Evolutionary conservation across 1,140 invertebrate genomes (phyloP), one percentile per base, ranked within the genome.

Genomic region (Sarcophaga bullata): DNA sequence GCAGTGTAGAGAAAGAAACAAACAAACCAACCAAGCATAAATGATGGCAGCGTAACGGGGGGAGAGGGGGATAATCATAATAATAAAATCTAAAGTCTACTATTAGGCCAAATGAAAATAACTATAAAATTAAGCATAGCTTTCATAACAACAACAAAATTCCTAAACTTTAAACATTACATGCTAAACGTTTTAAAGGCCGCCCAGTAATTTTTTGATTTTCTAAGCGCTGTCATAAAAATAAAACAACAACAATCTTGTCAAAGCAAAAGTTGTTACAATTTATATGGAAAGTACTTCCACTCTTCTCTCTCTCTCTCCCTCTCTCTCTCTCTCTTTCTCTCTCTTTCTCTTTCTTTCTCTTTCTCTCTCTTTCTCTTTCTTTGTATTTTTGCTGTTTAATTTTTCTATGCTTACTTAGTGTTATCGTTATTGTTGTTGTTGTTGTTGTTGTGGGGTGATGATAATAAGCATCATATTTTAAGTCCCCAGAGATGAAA

Each of bases 401-500:
- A 37, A 37, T 37, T 37, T 37, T 37, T 2, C 25, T 37, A 37
- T 37, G 25, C 25, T 37, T 37, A 2, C 25, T 4, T 37, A 4
- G 1, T 37, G 25, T 37, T 37, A 37, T 37, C 25, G 25, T 68
- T 68, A 6, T 8, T 62, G 13, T n/a, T 62, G 6, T 17, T 25
- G 19, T 19, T 68, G 17, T 3, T 19, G 17, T n/a, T 68, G 62
- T n/a, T 58, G 54, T n/a, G 13, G 54, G 13, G n/a, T 58, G 62
- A 68, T 68, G 17, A 25, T 68, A 68, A 68, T 68, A 68, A 19
- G 62, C 62, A 19, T 68, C 62, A 68, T 68, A 68, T 68, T 68
- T 68, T 68, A 19, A 19, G 8, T 68, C 62, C 62, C 62, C 19
- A 68, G 62, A 68, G 62, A 19, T 68, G 62, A 68, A 25, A 52